phyloP scores from a whole-genome alignment of 2,113 vertebrate species.

The Mastomys coucha region DNA sequence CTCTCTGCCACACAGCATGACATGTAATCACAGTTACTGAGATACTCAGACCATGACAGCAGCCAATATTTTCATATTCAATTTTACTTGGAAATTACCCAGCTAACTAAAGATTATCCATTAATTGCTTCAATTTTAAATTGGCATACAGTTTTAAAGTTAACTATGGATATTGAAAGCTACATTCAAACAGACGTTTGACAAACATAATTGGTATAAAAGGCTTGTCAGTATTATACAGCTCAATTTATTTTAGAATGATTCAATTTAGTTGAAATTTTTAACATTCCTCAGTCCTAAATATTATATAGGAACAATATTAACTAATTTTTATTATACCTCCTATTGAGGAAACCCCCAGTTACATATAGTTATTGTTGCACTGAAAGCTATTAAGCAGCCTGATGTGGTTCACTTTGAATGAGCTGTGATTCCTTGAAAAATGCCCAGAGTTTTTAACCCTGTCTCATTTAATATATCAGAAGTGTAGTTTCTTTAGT shows the following conservation, averaged over 20 bases:
- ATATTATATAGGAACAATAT: neutral
- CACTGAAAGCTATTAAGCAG: neutral
- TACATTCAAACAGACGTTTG: neutral
- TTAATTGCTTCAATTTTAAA: constrained; percentile 28
- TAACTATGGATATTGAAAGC: neutral
- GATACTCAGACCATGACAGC: neutral
- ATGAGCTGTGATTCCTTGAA: constrained; percentile 26
- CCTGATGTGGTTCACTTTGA: neutral
- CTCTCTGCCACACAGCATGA: neutral
- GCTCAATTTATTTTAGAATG: constrained; percentile 22
- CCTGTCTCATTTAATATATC: neutral
- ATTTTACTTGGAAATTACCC: constrained; percentile 40
- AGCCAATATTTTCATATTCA: neutral
- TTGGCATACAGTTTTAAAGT: neutral
- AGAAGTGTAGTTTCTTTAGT: neutral
- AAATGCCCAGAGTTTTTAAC: neutral
- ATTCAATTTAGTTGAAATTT: constrained; percentile 18
- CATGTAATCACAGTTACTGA: neutral
- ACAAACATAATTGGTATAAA: neutral
- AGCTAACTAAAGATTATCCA: neutral
- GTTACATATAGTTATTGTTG: neutral
- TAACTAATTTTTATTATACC: neutral
- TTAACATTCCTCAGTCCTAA: constrained; percentile 12
- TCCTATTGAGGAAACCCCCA: neutral
- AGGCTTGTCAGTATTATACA: neutral